Evolutionary conservation across 2,888 invertebrate genomes (phyloP).

Genomic region (Macrophya alboannulata): DNA sequence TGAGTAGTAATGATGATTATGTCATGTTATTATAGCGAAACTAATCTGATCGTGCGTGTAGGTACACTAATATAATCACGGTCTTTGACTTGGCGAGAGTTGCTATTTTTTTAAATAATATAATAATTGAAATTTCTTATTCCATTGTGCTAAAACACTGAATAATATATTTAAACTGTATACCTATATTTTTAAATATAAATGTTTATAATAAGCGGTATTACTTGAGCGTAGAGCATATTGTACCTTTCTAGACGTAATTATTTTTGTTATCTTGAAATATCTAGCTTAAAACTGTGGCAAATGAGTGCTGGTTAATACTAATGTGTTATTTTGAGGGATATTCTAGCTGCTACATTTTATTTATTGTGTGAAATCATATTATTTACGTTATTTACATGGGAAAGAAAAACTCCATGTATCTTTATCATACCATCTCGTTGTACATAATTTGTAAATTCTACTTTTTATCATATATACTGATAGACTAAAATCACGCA

Average conservation of each 20-base stretch:
- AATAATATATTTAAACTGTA: constrained; percentile 29
- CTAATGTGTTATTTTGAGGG: not conserved
- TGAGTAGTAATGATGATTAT: constrained; percentile 2
- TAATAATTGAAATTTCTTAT: constrained; percentile 20
- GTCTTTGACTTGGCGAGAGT: constrained; percentile 27
- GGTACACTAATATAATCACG: constrained; percentile 3
- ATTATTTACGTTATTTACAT: constrained; percentile 1
- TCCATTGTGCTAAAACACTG: constrained; percentile 41
- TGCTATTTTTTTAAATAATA: constrained; percentile 45
- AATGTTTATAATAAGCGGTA: constrained; percentile 38
- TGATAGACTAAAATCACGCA: constrained; percentile 16
- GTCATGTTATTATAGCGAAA: not conserved
- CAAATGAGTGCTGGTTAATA: not conserved
- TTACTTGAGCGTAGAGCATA: constrained; percentile 18
- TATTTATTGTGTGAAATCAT: constrained; percentile 11
- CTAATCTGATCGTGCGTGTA: constrained; percentile 3
- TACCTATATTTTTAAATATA: constrained; percentile 38
- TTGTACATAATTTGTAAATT: constrained; percentile 47
- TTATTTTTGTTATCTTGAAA: constrained; percentile 30
- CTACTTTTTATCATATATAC: not conserved
- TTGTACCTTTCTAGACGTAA: constrained; percentile 10
- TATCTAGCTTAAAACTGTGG: constrained; percentile 7
- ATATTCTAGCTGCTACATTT: constrained; percentile 3
- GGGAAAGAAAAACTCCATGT: not conserved
- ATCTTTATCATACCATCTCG: not conserved